These are phyloP conservation scores for Hofmannophila pseudospretella DNA, from an alignment of 2,888 invertebrate species.

Conservation along the genomic window DNA sequence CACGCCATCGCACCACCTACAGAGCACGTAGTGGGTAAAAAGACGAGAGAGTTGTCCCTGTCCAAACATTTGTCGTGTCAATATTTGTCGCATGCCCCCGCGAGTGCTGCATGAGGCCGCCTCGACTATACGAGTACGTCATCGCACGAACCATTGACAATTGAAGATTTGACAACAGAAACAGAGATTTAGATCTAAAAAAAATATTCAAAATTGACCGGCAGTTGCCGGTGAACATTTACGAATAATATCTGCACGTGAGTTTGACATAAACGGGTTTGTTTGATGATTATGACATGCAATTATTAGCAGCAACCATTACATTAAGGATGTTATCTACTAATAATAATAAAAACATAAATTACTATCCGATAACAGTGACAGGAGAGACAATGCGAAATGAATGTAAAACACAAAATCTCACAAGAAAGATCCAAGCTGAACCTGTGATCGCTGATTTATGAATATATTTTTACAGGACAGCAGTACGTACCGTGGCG, in stretches of 20 bases:
- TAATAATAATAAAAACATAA: no score
- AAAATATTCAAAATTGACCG: no score
- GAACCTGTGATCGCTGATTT: slow-evolving; percentile 56
- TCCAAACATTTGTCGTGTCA: slow-evolving; percentile 64
- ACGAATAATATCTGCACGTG: no score
- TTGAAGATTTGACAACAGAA: slow-evolving; percentile 3
- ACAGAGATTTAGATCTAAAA: no score
- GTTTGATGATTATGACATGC: no score
- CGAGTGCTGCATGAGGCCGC: slow-evolving; percentile 51
- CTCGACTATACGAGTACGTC: slow-evolving; percentile 19
- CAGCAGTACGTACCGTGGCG: slow-evolving; percentile 56
- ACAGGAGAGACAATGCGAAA: slow-evolving; percentile 26
- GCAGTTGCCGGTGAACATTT: no score
- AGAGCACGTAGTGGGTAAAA: slow-evolving; percentile 48
- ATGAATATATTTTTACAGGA: slow-evolving; percentile 70
- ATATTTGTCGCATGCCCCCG: slow-evolving; percentile 62
- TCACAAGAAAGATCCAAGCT: slow-evolving; percentile 34
- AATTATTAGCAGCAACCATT: no score
- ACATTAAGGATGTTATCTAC: no score
- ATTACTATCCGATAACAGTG: neutral
- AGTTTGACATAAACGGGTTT: no score
- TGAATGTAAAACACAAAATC: slow-evolving; percentile 34
- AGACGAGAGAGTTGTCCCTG: slow-evolving; percentile 42
- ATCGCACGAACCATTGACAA: slow-evolving; percentile 26
- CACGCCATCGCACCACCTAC: slow-evolving; percentile 42